Evolutionary conservation across 2,113 vertebrate genomes (phyloP), one percentile per base, ranked within the genome.

Genomic region (Albula glossodonta): DNA sequence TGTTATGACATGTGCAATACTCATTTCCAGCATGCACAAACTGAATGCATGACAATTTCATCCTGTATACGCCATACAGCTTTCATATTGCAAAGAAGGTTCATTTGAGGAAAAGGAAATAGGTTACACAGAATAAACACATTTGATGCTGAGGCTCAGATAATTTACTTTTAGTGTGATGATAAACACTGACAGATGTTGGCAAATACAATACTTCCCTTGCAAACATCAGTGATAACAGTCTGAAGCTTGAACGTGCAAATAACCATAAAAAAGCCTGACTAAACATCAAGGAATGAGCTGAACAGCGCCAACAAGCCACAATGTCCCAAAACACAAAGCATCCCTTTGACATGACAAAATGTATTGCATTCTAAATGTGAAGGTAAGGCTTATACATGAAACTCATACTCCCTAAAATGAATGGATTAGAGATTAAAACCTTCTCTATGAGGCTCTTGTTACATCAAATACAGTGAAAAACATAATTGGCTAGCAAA

Each of bases 181-280:
- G 90, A 90, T 94, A 95, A 95, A 89, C 90, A 93, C 88, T 87
- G 87, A 79, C 93, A 94, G 90, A 91, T 93, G 93, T 91, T 90
- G 87, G 84, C 80, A 89, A 90, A 88, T 49, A 77, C 86, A 84
- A 87, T 87, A 56, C 82, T 88, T 87, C 90, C 50, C 86, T 60
- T 78, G 66, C 56, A 74, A 77, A 3, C 17, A 78, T 48, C 31
- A 82, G 48, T 51, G 86, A 78, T 84, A 74, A 9, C 10, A 84
- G 31, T 51, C 25, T 84, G 78, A 85, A 17, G 41, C 60, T 79
- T 31, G 50, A 78, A 86, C 74, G 80, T 74, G 77, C 10, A 13
- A 66, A 88, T 78, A 51, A 83, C 51, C 85, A 15, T 78, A 17
- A 84, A 87, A 89, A 49, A 25, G 50, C 15, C 78, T 56, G 78